Evolutionary conservation across 2,888 invertebrate species (phyloP), one percentile per base, ranked within the genome.

Genomic region (Eurytoma adleriae): DNA sequence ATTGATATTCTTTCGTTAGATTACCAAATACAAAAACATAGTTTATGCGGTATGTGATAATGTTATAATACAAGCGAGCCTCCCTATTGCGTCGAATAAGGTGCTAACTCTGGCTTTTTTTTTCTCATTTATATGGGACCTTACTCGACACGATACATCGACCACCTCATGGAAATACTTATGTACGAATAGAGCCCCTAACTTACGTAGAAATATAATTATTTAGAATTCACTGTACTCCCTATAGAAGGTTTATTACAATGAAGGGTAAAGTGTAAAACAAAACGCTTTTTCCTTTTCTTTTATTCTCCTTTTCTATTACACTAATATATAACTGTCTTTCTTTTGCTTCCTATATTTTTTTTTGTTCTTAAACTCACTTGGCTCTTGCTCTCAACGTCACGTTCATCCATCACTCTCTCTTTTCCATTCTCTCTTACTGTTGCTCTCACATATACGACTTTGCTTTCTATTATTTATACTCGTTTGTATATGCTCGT

Each of bases 1-100:
- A 89, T 87, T 88, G 85, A 89, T 89, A 88, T 87, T 84, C 84
- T 87, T 87, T 86, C 85, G 82, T 88, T 89, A 88, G 85, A 87
- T 90, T 89, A 89, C 86, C 89, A 89, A 90, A 90, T 90, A 90
- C 89, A 90, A 90, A 90, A 90, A 90, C 90, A 88, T 89, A 87
- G 85, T 88, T 87, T 86, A 88, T 89, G 89, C 87, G 87, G 84
- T 88, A 85, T 84, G 83, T 84, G 81, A 87, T 88, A 87, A 87
- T 90, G 84, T 88, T 89, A 89, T 89, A 85, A 88, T 89, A 89
- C 89, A 89, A 88, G 86, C 85, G 88, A 87, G 89, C 87, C 85
- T 84, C 84, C 84, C 83, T 86, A 86, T 84, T 83, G 83, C 81
- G 85, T 84, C 85, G 84, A 84, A 84, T 83, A 84, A 82, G 84